Evolutionary conservation across 1,140 invertebrate genomes (phyloP).

Genomic region (Arctopsyche grandis): DNA sequence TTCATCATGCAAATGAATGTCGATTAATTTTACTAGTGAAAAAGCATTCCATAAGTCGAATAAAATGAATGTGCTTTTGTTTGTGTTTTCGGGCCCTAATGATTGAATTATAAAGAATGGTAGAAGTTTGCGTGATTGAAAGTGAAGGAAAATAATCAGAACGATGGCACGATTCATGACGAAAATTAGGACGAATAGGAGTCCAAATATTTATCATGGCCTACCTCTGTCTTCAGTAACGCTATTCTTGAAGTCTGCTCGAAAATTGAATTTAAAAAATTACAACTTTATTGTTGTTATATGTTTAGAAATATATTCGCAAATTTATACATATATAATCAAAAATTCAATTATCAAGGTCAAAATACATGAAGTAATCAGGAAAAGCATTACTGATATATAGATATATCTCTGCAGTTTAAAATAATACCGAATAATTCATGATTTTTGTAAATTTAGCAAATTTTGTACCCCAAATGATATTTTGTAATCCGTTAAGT

Average conservation of each 20-base stretch:
- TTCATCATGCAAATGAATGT: slow-evolving; percentile 8
- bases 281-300: slow-evolving; percentile 36
- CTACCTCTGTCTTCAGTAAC: slow-evolving; percentile 56
- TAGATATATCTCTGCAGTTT: slow-evolving; percentile 7
- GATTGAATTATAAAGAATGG: too few relatives aligned
- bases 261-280: slow-evolving; percentile 52
- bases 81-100: not conserved
- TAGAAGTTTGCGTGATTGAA: too few relatives aligned
- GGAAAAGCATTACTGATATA: slow-evolving; percentile 54
- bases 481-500: too few relatives aligned
- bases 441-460: too few relatives aligned
- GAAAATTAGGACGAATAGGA: slow-evolving; percentile 41
- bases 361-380: slow-evolving; percentile 31
- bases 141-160: not conserved
- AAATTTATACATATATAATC: slow-evolving; percentile 25
- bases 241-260: slow-evolving; percentile 56
- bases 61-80: not conserved
- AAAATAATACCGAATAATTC: too few relatives aligned
- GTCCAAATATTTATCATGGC: slow-evolving; percentile 49
- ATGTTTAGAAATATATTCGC: too few relatives aligned
- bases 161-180: not conserved
- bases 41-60: not conserved
- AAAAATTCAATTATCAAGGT: not conserved
- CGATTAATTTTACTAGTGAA: not conserved
- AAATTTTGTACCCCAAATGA: too few relatives aligned